A percentile compares a stretch with the other conserved stretches of the same genome.
Conservation (phyloP, 2,797 vertebrate species). For the Allobates femoralis region DNA sequence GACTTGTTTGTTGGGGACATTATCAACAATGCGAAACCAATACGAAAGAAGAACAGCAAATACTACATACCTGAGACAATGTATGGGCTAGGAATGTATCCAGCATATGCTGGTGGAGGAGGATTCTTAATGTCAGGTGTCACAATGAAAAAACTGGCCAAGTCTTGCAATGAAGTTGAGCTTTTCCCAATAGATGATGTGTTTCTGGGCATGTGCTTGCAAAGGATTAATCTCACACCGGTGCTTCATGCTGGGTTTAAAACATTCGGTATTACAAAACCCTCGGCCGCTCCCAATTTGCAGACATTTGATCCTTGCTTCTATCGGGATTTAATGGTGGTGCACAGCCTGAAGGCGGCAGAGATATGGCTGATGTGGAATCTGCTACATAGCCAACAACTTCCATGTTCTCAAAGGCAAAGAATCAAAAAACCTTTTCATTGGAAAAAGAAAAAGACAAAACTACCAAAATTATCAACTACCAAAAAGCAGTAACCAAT, state of each 20-base stretch:
- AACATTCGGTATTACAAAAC: conserved; percentile 91
- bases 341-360: conserved; percentile 91
- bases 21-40: conserved; percentile 90
- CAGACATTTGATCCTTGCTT: conserved; percentile 96
- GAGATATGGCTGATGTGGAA: conserved; percentile 99
- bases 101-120: conserved; percentile 91
- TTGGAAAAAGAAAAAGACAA: conserved; percentile 76
- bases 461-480: not conserved
- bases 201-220: conserved; percentile 97
- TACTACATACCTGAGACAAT: conserved; percentile 92
- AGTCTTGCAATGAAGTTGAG: conserved; percentile 90
- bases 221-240: conserved; percentile 86
- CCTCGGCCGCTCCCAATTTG: conserved; percentile 91
- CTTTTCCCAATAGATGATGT: conserved; percentile 97
- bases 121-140: conserved; percentile 90
- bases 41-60: conserved; percentile 86
- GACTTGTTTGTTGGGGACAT: conserved; percentile 95
- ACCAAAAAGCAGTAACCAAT: conserved; percentile 34
- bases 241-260: conserved; percentile 89
- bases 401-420: conserved; percentile 80
- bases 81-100: conserved; percentile 88
- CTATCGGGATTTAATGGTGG: conserved; percentile 94
- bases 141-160: conserved; percentile 84
- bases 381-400: conserved; percentile 84
- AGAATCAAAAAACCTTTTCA: conserved; percentile 79